These are phyloP conservation scores for Drosophila littoralis DNA, from an alignment of 1,140 invertebrate species.

Conservation along the genomic window DNA sequence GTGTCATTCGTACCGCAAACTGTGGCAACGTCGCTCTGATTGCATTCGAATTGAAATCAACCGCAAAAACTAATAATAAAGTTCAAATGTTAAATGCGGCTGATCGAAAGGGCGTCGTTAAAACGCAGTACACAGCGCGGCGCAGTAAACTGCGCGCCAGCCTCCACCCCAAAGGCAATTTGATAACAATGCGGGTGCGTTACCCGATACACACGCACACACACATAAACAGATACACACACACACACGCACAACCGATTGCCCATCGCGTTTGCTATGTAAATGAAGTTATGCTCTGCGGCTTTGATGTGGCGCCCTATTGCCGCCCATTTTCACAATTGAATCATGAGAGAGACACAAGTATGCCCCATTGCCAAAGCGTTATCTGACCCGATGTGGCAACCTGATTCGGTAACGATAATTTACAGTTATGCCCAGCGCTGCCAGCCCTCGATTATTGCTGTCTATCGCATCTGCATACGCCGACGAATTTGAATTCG, in stretches of 20 bases:
- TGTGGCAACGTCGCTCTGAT: constrained; percentile 47
- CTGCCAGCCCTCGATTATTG: constrained; percentile 4
- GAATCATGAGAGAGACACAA: constrained; percentile 56
- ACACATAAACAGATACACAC: constrained; percentile 14
- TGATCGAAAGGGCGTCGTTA: background rate
- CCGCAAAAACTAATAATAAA: constrained; percentile 76
- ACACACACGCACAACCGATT: constrained; percentile 9
- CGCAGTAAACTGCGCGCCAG: background rate
- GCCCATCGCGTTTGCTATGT: constrained; percentile 47
- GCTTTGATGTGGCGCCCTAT: constrained; percentile 53
- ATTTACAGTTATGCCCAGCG: constrained; percentile 55
- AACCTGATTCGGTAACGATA: constrained; percentile 74
- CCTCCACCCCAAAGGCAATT: constrained; percentile 30
- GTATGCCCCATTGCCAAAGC: constrained; percentile 21
- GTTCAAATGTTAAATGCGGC: constrained; percentile 47
- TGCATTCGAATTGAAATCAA: constrained; percentile 56
- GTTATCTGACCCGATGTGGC: constrained; percentile 54
- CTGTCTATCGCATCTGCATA: constrained; percentile 18
- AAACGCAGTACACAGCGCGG: background rate
- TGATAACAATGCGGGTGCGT: constrained; percentile 64
- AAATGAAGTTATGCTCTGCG: constrained; percentile 63
- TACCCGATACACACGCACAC: constrained; percentile 30
- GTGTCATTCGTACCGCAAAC: constrained; percentile 56
- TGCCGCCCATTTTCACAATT: constrained; percentile 41
- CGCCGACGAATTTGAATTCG: background rate